Conservation (phyloP, 2,113 vertebrate genomes). For the Pomatorhinus ruficollis region DNA sequence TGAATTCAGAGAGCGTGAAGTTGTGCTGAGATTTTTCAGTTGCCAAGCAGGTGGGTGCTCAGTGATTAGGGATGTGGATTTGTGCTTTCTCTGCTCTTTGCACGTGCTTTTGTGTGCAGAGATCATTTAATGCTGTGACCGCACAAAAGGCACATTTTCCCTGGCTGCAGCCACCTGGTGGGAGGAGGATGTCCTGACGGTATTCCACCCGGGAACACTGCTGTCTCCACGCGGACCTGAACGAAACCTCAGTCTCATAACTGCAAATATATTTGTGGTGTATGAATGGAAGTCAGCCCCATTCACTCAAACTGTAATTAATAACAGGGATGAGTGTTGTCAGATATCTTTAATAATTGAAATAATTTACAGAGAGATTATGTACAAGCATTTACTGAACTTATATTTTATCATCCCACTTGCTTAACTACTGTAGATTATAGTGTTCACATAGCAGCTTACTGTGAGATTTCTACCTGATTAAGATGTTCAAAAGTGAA, state of each 20-base stretch:
- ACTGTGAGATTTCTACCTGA: constrained; percentile 59
- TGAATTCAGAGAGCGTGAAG: neutral
- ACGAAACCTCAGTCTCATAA: neutral
- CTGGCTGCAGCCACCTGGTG: neutral
- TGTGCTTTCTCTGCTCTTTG: constrained; percentile 56
- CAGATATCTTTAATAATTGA: neutral
- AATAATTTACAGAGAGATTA: constrained; percentile 20
- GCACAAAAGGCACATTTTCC: neutral
- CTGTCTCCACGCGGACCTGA: rapidly evolving
- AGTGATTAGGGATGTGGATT: constrained; percentile 1
- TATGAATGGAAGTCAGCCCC: neutral
- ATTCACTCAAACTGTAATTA: neutral
- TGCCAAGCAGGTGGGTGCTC: neutral
- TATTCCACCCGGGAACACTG: neutral
- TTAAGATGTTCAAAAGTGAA: neutral
- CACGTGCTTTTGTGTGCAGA: neutral
- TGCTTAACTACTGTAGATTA: constrained; percentile 59
- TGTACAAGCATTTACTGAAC: constrained; percentile 38
- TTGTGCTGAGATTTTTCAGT: neutral
- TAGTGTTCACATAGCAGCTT: constrained; percentile 55
- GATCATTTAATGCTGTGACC: constrained; percentile 57
- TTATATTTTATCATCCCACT: constrained; percentile 26
- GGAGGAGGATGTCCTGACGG: neutral
- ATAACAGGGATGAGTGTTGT: neutral
- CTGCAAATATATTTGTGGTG: neutral